These are phyloP conservation scores for Saturnia japonica DNA, from an alignment of 2,888 invertebrate genomes.

Conservation along the genomic window DNA sequence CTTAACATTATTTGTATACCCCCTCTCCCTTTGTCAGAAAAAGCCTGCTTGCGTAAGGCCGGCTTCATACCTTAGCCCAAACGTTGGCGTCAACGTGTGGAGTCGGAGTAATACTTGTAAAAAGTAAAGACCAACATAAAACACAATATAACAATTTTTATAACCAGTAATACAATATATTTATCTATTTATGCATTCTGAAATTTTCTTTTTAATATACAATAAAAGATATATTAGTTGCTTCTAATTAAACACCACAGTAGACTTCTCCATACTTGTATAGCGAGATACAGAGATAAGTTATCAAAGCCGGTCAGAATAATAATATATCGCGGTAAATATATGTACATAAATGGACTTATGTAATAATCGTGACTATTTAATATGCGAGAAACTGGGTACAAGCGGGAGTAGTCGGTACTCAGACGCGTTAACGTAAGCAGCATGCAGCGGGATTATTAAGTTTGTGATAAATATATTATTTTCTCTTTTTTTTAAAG, in stretches of 20 bases:
- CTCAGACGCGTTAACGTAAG: slow-evolving; percentile 38
- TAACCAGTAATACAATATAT: background rate
- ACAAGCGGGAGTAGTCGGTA: slow-evolving; percentile 41
- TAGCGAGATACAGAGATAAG: slow-evolving; percentile 10
- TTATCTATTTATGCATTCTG: background rate
- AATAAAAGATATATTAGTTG: background rate
- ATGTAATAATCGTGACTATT: slow-evolving; percentile 48
- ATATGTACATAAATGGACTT: slow-evolving; percentile 44
- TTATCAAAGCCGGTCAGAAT: slow-evolving; percentile 29
- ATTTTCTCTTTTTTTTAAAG: too few relatives aligned
- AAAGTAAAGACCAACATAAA: too few relatives aligned
- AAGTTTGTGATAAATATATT: background rate
- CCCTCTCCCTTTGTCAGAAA: too few relatives aligned
- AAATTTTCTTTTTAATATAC: background rate
- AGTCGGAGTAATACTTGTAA: too few relatives aligned
- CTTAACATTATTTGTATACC: too few relatives aligned
- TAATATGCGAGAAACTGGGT: slow-evolving; percentile 56
- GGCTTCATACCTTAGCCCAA: too few relatives aligned
- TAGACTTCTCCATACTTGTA: slow-evolving; percentile 7
- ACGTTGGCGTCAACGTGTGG: too few relatives aligned
- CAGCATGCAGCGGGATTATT: background rate
- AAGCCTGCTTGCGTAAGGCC: too few relatives aligned
- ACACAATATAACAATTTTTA: background rate
- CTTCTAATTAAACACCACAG: background rate
- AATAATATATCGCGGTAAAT: slow-evolving; percentile 39